phyloP scores from a whole-genome alignment of 2,113 vertebrate species.

The Rhizomys pruinosus region DNA sequence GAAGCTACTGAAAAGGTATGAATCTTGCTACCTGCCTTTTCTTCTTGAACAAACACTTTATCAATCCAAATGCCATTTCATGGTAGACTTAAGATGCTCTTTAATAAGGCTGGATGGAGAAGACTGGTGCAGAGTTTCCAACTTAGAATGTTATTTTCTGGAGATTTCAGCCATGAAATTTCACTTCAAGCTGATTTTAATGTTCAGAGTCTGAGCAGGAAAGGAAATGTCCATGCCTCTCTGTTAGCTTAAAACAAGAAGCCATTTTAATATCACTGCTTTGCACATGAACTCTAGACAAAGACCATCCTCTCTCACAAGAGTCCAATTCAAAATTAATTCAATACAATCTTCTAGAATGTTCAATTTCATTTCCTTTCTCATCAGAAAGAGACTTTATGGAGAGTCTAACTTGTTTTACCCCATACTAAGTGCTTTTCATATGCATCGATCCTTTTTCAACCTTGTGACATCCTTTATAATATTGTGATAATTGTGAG shows the following conservation, averaged over 20 bases:
- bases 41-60: conserved; percentile 22
- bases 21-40: not conserved
- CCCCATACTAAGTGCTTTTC: not conserved
- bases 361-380: not conserved
- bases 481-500: not conserved
- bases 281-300: conserved; percentile 8
- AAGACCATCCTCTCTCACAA: not conserved
- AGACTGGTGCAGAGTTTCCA: conserved; percentile 24
- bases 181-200: conserved; percentile 57
- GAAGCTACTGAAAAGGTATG: not conserved
- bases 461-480: not conserved
- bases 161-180: conserved; percentile 69
- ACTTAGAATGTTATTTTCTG: conserved; percentile 62
- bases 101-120: conserved; percentile 16
- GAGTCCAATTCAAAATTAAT: not conserved
- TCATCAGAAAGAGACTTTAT: not conserved
- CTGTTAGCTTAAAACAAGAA: conserved; percentile 54
- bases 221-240: conserved; percentile 40
- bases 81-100: not conserved
- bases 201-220: conserved; percentile 9
- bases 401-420: not conserved
- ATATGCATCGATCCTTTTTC: not conserved
- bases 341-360: not conserved
- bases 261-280: not conserved
- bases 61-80: conserved; percentile 29